Evolutionary conservation across 2,113 vertebrate species (phyloP).

Genomic region (Nansenia antarctica): DNA sequence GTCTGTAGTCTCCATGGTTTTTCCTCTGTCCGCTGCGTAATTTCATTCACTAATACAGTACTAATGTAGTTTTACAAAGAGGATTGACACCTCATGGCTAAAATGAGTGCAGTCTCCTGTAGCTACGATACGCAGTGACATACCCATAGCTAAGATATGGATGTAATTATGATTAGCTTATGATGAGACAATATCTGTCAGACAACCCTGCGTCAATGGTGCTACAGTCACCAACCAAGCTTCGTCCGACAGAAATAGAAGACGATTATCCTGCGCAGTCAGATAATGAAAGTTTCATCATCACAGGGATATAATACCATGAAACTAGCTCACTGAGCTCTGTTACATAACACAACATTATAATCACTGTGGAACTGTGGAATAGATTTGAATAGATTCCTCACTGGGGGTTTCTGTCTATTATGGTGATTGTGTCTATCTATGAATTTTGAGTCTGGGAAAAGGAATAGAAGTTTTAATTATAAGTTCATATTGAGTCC

Average conservation of each 20-base stretch:
- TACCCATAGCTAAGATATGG: not conserved
- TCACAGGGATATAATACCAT: conserved; percentile 17
- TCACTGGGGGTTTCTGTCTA: conserved; percentile 8
- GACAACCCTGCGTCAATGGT: not conserved
- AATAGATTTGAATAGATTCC: conserved; percentile 22
- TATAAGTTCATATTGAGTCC: not conserved
- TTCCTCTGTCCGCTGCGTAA: not conserved
- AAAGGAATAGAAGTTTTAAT: conserved; percentile 9
- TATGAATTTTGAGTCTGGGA: not conserved
- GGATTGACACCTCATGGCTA: not conserved
- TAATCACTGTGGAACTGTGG: conserved; percentile 13
- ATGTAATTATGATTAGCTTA: not conserved
- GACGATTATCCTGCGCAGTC: conserved; percentile 9
- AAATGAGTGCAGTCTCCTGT: not conserved
- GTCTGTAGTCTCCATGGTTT: not conserved
- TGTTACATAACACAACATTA: conserved; percentile 30
- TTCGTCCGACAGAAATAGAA: not conserved
- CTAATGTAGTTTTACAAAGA: not conserved
- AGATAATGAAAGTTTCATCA: conserved; percentile 19
- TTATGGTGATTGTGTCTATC: conserved; percentile 4
- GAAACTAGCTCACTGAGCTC: conserved; percentile 12
- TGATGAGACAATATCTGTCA: not conserved
- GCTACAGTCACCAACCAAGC: not conserved
- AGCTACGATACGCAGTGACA: not conserved
- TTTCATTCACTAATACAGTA: not conserved